Evolutionary conservation across 2,113 vertebrate genomes (phyloP), one percentile per base, ranked within the genome.

Genomic region (Pseudolaguvia tuberculata): DNA sequence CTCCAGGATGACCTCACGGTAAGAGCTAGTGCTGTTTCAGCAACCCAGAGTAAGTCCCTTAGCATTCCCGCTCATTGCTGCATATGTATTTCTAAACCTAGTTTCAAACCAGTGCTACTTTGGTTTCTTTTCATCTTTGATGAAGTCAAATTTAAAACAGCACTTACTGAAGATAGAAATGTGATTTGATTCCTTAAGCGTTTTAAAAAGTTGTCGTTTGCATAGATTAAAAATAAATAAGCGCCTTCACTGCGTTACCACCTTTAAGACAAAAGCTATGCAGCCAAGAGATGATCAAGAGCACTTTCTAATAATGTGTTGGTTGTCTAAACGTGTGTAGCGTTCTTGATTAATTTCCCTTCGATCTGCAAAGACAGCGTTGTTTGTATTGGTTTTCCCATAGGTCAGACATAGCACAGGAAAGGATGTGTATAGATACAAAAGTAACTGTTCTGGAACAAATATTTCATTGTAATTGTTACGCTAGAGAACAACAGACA

Each of bases 381-480:
- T 1, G 18, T 25, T 65, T n/a, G 14, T 65, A 13, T 47, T 65
- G 72, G 51, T 80, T 80, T 79, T 84, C 75, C 76, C 45, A 67
- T 35, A 75, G 61, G 52, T 18, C 73, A 68, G 51, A 70, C 66
- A 57, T 56, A 71, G 27, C 27, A 42, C 42, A 17, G 27, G 67
- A 71, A 56, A 75, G 51, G 57, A 77, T 5, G 21, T 78, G 70
- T 79, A 71, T 58, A 39, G 23, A 69, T 61, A 83, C 66, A 70
- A 85, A 86, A 86, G 78, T 25, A 63, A 78, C 72, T 78, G 79
- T 81, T 86, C 55, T 31, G 65, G 72, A 51, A 57, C 83, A 84
- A 73, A 69, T 77, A 85, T 83, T 84, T 57, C 74, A 84, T 85
- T 80, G 81, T 77, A 77, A n/a, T n/a, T n/a, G n/a, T n/a, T n/a